Percentiles rank a stretch among this genome's conserved stretches.
Conservation (phyloP, 2,888 invertebrate species). For the Brenthis daphne region DNA sequence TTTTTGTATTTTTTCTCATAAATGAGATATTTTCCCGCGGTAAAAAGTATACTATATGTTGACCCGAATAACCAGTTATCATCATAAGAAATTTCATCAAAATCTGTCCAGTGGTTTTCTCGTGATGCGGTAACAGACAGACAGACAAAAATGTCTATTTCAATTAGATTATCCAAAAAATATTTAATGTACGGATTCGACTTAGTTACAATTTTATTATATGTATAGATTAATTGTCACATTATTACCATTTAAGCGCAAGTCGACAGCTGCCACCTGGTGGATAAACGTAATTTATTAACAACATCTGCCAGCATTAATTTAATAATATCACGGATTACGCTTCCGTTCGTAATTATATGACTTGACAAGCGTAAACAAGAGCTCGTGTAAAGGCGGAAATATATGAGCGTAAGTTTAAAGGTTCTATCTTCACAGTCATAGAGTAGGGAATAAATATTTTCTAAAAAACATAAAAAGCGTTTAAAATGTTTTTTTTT, state of each 20-base stretch:
- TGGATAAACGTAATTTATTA: slow-evolving; percentile 72
- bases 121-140: no score
- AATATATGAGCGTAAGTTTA: background rate
- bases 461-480: no score
- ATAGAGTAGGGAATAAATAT: background rate
- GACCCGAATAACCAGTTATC: no score
- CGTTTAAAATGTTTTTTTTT: background rate
- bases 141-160: no score
- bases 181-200: no score
- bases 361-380: slow-evolving; percentile 18
- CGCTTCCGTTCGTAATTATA: slow-evolving; percentile 21
- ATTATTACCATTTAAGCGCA: slow-evolving; percentile 43
- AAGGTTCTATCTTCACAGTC: background rate
- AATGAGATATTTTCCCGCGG: no score
- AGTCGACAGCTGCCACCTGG: slow-evolving; percentile 64
- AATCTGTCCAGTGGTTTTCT: no score
- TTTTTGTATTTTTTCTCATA: no score
- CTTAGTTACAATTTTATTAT: no score
- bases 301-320: slow-evolving; percentile 69
- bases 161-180: no score
- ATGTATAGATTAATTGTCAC: background rate
- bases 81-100: no score
- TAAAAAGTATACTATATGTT: no score
- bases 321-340: slow-evolving; percentile 49
- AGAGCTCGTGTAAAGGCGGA: slow-evolving; percentile 3